These are phyloP conservation scores for Corbicula japonica DNA, from an alignment of 2,888 invertebrate genomes.

Conservation along the genomic window DNA sequence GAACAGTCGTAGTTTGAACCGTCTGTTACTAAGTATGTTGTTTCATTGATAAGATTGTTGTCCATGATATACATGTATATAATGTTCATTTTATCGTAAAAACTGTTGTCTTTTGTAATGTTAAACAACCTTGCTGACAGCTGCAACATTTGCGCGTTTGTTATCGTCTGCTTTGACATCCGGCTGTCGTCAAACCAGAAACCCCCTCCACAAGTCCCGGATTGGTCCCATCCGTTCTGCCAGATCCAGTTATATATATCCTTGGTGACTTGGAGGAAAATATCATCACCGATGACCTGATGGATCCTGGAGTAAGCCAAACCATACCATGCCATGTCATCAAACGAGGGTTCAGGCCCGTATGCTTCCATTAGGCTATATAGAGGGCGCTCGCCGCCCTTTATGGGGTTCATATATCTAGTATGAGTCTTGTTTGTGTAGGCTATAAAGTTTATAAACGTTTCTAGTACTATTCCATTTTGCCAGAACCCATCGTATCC, in stretches of 20 bases:
- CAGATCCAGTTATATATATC: conserved; percentile 73
- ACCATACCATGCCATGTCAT: conserved; percentile 77
- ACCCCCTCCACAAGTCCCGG: conserved; percentile 68
- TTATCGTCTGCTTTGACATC: conserved; percentile 71
- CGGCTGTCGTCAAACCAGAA: conserved; percentile 71
- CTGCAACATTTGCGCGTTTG: conserved; percentile 70
- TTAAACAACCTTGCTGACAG: conserved; percentile 67
- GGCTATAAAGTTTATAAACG: conserved; percentile 70
- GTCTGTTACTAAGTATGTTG: conserved; percentile 68
- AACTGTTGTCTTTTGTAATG: conserved; percentile 59
- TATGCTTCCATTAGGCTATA: conserved; percentile 72
- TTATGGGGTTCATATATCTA: conserved; percentile 64
- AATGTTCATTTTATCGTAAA: conserved; percentile 52
- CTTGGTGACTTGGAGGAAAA: conserved; percentile 64
- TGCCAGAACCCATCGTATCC: conserved; percentile 78
- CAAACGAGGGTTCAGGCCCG: conserved; percentile 75
- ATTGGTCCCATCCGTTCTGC: conserved; percentile 72
- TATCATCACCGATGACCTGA: conserved; percentile 60
- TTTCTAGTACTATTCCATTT: conserved; percentile 73
- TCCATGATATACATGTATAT: conserved; percentile 67
- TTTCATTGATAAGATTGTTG: conserved; percentile 67
- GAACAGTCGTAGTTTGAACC: conserved; percentile 60
- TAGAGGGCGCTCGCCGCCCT: conserved; percentile 58
- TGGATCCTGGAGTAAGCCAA: conserved; percentile 68
- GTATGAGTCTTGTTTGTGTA: conserved; percentile 69